Evolutionary conservation across 2,888 invertebrate genomes (phyloP).

Genomic region (Phortica okadai): DNA sequence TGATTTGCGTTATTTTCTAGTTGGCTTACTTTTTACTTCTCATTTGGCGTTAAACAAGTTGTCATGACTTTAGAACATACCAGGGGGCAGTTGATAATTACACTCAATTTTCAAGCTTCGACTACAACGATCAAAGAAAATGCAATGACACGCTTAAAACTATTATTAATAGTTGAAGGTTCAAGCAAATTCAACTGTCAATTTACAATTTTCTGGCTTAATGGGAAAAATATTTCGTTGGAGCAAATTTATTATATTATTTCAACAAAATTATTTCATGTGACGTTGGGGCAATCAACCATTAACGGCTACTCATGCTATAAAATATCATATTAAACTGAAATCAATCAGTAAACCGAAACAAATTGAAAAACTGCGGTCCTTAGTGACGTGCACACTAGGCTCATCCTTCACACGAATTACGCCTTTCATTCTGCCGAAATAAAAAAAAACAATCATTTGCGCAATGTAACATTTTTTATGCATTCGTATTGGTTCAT

Average conservation of each 20-base stretch:
- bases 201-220: too few relatives aligned
- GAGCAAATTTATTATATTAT: too few relatives aligned
- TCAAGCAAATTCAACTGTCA: too few relatives aligned
- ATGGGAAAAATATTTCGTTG: too few relatives aligned
- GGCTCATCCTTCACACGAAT: background rate
- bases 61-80: too few relatives aligned
- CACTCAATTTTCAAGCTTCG: too few relatives aligned
- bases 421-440: background rate
- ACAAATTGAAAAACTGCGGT: background rate
- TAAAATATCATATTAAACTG: background rate
- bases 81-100: too few relatives aligned
- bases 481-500: background rate
- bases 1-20: background rate
- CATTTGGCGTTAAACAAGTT: too few relatives aligned
- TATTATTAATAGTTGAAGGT: too few relatives aligned
- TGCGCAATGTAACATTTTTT: background rate
- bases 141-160: too few relatives aligned
- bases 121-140: too few relatives aligned
- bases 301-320: background rate
- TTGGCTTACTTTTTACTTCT: background rate
- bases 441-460: background rate
- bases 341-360: background rate
- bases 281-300: background rate
- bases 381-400: background rate
- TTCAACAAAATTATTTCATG: background rate